These are phyloP conservation scores for Isichthys henryi DNA, from an alignment of 2,113 vertebrate species.

Conservation along the genomic window DNA sequence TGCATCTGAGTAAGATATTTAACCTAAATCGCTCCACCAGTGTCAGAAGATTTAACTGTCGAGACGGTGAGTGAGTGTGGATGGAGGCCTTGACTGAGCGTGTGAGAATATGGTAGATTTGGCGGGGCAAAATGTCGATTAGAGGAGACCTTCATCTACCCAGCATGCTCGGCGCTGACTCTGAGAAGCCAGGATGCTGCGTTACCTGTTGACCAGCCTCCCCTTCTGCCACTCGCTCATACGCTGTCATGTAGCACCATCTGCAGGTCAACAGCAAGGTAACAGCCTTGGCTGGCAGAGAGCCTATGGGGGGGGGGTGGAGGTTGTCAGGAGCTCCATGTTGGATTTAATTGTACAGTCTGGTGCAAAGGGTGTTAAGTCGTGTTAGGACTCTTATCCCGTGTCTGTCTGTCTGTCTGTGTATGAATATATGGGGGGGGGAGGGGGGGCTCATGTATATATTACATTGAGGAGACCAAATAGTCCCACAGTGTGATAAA, in stretches of 20 bases:
- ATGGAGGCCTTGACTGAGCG: neutral
- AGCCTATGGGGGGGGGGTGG: neutral
- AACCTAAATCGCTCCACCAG: neutral
- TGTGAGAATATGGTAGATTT: neutral
- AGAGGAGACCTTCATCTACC: neutral
- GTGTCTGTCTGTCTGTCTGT: neutral
- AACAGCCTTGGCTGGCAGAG: constrained; percentile 15
- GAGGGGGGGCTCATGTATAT: too few relatives aligned
- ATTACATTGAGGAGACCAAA: neutral
- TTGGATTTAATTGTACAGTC: neutral
- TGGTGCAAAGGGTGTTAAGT: neutral
- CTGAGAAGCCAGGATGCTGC: too few relatives aligned
- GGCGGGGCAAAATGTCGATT: neutral
- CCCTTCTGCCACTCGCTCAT: constrained; percentile 24
- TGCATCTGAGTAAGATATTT: neutral
- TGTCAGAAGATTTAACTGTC: neutral
- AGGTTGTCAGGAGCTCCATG: neutral
- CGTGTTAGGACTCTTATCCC: neutral
- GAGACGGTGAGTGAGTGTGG: neutral
- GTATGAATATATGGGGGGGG: neutral
- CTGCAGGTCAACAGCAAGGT: constrained; percentile 70
- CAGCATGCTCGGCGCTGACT: neutral
- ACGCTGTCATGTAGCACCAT: constrained; percentile 85
- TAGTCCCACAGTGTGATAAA: neutral
- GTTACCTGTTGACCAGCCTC: neutral